Conservation (phyloP, 2,888 invertebrate genomes). For the Folsomia manolachei region DNA sequence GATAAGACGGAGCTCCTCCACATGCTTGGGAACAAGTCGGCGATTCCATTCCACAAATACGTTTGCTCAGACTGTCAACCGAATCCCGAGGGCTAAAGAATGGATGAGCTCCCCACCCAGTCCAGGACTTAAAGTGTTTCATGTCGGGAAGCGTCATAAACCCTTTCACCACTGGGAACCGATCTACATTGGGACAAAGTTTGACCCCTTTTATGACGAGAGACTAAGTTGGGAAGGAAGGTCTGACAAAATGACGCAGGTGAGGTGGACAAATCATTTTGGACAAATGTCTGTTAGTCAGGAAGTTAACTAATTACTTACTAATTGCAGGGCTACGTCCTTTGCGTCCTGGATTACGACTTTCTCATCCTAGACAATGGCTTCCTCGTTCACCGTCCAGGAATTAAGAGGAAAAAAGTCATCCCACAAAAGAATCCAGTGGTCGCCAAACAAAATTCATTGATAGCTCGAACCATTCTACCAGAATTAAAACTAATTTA, state of each 20-base stretch:
- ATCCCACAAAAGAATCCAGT: constrained; percentile 73
- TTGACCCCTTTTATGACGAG: constrained; percentile 84
- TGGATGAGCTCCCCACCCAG: constrained; percentile 65
- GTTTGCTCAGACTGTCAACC: constrained; percentile 85
- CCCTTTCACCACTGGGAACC: constrained; percentile 87
- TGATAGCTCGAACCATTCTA: constrained; percentile 74
- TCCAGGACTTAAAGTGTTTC: constrained; percentile 68
- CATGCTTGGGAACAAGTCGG: constrained; percentile 73
- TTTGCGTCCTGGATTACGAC: constrained; percentile 87
- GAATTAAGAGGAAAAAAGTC: constrained; percentile 79
- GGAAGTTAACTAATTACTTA: neutral
- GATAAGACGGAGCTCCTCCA: constrained; percentile 67
- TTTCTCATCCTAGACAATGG: constrained; percentile 90
- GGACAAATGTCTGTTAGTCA: too few relatives aligned
- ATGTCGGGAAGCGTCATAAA: constrained; percentile 79
- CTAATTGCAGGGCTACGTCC: constrained; percentile 72
- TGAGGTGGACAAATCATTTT: neutral
- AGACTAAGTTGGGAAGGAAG: constrained; percentile 91
- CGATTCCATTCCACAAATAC: constrained; percentile 87
- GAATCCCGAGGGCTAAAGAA: constrained; percentile 78
- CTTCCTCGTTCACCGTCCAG: constrained; percentile 88
- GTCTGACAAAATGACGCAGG: constrained; percentile 95
- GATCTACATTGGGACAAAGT: constrained; percentile 85
- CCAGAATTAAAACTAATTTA: constrained; percentile 82
- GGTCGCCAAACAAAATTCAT: constrained; percentile 71